Evolutionary conservation across 2,113 vertebrate genomes (phyloP), one percentile per base, ranked within the genome.

Genomic region (Tragelaphus strepsiceros): DNA sequence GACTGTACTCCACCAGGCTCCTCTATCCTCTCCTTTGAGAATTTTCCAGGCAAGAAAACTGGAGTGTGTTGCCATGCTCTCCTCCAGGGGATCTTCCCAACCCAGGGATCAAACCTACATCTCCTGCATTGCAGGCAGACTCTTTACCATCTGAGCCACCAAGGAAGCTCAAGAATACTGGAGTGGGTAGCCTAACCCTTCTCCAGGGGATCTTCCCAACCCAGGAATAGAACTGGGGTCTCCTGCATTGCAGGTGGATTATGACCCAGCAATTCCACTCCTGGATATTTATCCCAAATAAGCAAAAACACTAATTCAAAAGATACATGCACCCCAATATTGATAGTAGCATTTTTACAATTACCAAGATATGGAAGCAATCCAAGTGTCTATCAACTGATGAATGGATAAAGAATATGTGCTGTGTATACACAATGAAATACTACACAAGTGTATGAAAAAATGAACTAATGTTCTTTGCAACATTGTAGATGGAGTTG

Each of bases 81-180:
- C n/a, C 64, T 71, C 64, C 64, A 35, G 19, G n/a, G 62, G 64
- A 35, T 35, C n/a, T 21, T 35, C 64, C 19, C n/a, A 71, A 71
- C 19, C n/a, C n/a, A 71, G 19, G 19, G 64, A 35, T 5, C 0
- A 4, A 35, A 35, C 17, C 4, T 21, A 35, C 9, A 9, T 22
- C n/a, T 71, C n/a, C 19, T 71, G 64, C n/a, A 71, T 12, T 71
- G n/a, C 64, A 71, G 64, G 64, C n/a, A 35, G 64, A 71, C 35
- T 35, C n/a, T 71, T 71, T 35, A 71, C 9, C 64, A 71, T 35
- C 64, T 71, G n/a, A 71, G 64, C 17, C 17, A 2, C n/a, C n/a
- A 71, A 9, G n/a, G 64, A 71, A 71, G 19, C n/a, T 21, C 64
- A 71, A 71, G 9, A 35, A 71, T 35, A 71, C n/a, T 35, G n/a